Base-by-base conservation (phyloP, 2,888 invertebrate genomes). In the Hyalella azteca region DNA sequence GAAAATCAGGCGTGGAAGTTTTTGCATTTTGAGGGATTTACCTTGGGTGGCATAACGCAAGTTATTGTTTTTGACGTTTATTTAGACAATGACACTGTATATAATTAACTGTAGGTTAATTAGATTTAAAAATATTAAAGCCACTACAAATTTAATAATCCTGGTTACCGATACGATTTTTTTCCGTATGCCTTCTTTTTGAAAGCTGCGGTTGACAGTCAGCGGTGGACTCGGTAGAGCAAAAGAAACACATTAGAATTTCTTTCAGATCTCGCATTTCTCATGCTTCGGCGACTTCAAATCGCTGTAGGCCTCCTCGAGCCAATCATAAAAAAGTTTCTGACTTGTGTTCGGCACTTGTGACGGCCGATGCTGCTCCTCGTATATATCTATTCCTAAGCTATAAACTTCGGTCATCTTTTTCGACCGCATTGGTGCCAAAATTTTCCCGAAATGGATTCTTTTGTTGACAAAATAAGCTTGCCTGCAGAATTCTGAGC, bases 401-500 rank as follows among this genome's bases (percentile, higher is more conserved):
- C 32, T 66, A 36, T 19, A 36, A 66, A 66, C 66, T 66, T 66
- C 36, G 45, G 22, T 36, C 66, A 66, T 66, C 39, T 66, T 36
- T 32, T 32, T 36, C 66, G 36, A 4, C 11, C 66, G 29, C 36
- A 66, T 66, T 66, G 66, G 36, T 32, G 36, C 36, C 15, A 32
- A 66, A 36, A 66, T 66, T 66, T 66, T 32, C 66, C 36, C 66
- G 36, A 29, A 66, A 66, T 66, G 66, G 66, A 66, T 66, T 66
- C 66, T 66, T 66, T 66, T 66, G 66, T 66, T 36, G 66, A n/a
- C 66, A 36, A 29, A 66, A 66, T 66, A 66, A 66, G 66, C 66
- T 36, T 29, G 66, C 39, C 66, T 15, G 36, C 66, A 36, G 66
- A 66, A 36, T 36, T 66, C 66, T 32, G 19, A 36, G 36, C 19